Evolutionary conservation across 92 coral and sea anemone genomes (phyloP).

Genomic region (Bergia puertoricense): DNA sequence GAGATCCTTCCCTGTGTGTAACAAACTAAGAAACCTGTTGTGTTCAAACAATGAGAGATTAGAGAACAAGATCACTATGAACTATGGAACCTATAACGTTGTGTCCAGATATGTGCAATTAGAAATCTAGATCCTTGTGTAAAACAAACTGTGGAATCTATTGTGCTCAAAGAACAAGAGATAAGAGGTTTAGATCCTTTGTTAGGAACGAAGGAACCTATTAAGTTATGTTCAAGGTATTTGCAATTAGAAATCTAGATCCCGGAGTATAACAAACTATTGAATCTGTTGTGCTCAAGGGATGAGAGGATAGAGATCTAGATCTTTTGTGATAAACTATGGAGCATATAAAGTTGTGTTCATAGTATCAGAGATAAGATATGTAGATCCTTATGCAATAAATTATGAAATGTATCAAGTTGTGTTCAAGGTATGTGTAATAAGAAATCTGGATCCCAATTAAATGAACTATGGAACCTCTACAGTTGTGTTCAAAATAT

Average conservation of each 20-base stretch:
- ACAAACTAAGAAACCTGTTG: too few species aligned
- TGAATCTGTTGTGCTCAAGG: too few species aligned
- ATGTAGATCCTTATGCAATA: neutral
- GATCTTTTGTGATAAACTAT: conserved; percentile 32
- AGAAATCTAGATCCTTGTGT: too few species aligned
- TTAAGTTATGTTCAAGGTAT: conserved; percentile 57
- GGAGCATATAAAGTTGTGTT: neutral
- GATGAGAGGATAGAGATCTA: too few species aligned
- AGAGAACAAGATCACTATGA: conserved; percentile 3
- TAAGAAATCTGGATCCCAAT: neutral
- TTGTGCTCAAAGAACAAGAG: too few species aligned
- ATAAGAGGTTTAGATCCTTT: too few species aligned
- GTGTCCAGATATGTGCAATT: too few species aligned
- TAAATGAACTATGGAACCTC: too few species aligned
- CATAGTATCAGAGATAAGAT: neutral
- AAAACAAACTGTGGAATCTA: too few species aligned
- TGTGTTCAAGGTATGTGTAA: neutral
- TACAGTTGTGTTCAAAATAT: neutral
- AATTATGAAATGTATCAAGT: neutral
- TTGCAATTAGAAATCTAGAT: neutral
- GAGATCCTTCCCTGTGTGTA: neutral
- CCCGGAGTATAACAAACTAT: neutral
- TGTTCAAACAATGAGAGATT: conserved; percentile 52
- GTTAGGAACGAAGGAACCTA: conserved; percentile 29
- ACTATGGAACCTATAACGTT: conserved; percentile 25